These are phyloP conservation scores for Moxostoma hubbsi DNA, from an alignment of 2,797 vertebrate genomes.

Conservation along the genomic window DNA sequence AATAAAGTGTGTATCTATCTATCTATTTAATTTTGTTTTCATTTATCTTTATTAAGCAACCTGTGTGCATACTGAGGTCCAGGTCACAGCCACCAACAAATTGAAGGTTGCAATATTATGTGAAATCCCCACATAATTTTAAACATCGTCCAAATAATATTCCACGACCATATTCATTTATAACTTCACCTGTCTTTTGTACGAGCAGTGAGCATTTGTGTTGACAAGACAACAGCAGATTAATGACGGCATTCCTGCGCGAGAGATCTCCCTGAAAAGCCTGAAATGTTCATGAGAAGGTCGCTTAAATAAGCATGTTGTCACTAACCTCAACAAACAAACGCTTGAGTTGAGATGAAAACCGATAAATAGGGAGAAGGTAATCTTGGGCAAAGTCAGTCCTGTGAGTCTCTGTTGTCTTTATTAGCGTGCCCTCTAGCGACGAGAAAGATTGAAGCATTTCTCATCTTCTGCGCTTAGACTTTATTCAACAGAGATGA, in stretches of 20 bases:
- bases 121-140: neutral
- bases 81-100: neutral
- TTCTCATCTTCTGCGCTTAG: neutral
- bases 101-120: neutral
- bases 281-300: constrained; percentile 35
- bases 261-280: neutral
- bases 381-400: constrained; percentile 20
- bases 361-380: constrained; percentile 9
- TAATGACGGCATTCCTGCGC: constrained; percentile 5
- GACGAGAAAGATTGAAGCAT: neutral
- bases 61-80: neutral
- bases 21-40: neutral
- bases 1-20: neutral
- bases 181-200: neutral
- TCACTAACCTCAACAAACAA: constrained; percentile 40
- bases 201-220: neutral
- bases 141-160: neutral
- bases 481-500: neutral
- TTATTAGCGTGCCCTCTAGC: constrained; percentile 31
- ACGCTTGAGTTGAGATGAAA: constrained; percentile 40
- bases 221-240: neutral
- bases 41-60: neutral
- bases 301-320: constrained; percentile 41
- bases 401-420: constrained; percentile 7
- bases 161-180: neutral